phyloP scores from a whole-genome alignment of 2,888 invertebrate genomes.

The Mycalesis mineus region DNA sequence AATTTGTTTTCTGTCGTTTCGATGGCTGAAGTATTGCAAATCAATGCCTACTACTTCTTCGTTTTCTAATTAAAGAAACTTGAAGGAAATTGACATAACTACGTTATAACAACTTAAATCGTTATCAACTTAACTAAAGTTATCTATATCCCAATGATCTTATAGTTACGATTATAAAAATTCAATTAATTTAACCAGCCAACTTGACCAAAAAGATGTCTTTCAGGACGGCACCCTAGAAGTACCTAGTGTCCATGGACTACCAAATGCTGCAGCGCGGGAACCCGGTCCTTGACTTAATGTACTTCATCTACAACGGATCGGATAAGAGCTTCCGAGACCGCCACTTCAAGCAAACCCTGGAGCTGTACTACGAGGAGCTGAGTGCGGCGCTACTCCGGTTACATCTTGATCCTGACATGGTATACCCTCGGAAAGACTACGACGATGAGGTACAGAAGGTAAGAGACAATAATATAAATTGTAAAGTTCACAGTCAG shows the following conservation, averaged over 20 bases:
- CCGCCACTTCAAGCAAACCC: constrained; percentile 22
- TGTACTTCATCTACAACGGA: constrained; percentile 24
- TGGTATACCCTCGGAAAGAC: constrained; percentile 34
- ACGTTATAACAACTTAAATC: no score
- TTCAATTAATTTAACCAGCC: no score
- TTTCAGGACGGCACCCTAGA: constrained; percentile 27
- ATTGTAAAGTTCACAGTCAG: no score
- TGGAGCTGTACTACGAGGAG: constrained; percentile 39
- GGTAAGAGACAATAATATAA: constrained; percentile 31
- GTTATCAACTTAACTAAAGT: no score
- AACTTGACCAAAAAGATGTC: not conserved
- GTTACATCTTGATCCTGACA: constrained; percentile 32
- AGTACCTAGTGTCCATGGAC: constrained; percentile 27
- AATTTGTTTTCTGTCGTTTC: no score
- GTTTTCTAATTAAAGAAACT: no score
- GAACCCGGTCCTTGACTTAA: constrained; percentile 26
- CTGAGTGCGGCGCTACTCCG: constrained; percentile 30
- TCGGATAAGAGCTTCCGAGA: constrained; percentile 25
- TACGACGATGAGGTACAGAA: constrained; percentile 37
- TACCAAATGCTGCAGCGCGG: constrained; percentile 29
- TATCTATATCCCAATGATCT: no score
- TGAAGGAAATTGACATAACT: no score
- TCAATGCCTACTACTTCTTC: no score
- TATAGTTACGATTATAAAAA: no score
- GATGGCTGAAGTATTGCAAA: no score